phyloP scores from a whole-genome alignment of 1,140 invertebrate genomes.

The Argopecten irradians region DNA sequence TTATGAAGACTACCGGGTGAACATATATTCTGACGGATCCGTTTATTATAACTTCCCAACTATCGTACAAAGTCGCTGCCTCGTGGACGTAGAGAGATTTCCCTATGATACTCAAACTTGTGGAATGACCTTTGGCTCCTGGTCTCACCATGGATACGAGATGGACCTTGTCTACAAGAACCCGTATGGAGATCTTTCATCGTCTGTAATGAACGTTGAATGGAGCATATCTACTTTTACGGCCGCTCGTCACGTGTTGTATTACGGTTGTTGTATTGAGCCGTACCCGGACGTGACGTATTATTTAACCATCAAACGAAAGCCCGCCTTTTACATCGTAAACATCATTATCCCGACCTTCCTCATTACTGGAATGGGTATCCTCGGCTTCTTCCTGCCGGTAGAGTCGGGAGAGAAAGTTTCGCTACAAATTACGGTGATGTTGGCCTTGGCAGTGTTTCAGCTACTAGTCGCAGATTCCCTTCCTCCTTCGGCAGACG shows the following conservation, averaged over 20 bases:
- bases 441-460: conserved; percentile 62
- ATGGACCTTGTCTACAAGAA: conserved; percentile 80
- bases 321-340: conserved; percentile 64
- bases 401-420: conserved; percentile 99
- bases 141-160: conserved; percentile 66
- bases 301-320: conserved; percentile 55
- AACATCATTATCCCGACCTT: conserved; percentile 67
- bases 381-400: conserved; percentile 97
- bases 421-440: conserved; percentile 90
- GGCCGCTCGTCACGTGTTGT: conserved; percentile 80
- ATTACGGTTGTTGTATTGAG: conserved; percentile 47
- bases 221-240: conserved; percentile 78
- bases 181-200: conserved; percentile 80
- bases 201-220: conserved; percentile 60
- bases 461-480: conserved; percentile 90
- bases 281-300: conserved; percentile 61
- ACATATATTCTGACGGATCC: conserved; percentile 53
- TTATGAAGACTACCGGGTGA: conserved; percentile 41
- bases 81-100: conserved; percentile 90
- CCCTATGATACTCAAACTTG: conserved; percentile 85
- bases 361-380: conserved; percentile 88
- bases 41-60: conserved; percentile 57
- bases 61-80: conserved; percentile 89
- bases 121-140: conserved; percentile 74
- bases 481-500: conserved; percentile 95